These are phyloP conservation scores for Stenurella melanura DNA, from an alignment of 2,888 invertebrate species.

Conservation along the genomic window DNA sequence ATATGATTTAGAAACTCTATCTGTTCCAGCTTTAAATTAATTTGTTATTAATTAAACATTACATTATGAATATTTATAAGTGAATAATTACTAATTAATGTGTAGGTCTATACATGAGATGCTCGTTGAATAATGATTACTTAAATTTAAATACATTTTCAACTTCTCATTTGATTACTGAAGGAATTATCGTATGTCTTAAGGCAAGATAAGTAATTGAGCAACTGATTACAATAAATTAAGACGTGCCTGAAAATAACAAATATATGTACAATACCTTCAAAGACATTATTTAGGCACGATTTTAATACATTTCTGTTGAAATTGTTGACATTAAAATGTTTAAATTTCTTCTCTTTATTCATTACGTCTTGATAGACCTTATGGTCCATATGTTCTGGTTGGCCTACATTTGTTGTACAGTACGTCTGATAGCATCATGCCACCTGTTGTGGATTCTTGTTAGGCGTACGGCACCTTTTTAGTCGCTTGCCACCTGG, in stretches of 20 bases:
- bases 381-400: too few species aligned
- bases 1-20: constrained; percentile 9
- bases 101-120: constrained; percentile 52
- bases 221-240: background rate
- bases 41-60: constrained; percentile 47
- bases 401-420: too few species aligned
- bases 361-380: too few species aligned
- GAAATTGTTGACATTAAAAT: too few species aligned
- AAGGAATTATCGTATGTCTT: background rate
- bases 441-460: too few species aligned
- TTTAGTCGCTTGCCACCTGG: too few species aligned
- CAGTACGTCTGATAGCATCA: too few species aligned
- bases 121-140: constrained; percentile 45
- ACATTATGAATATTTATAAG: constrained; percentile 53
- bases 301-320: too few species aligned
- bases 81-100: constrained; percentile 50
- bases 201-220: constrained; percentile 7
- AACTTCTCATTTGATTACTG: constrained; percentile 16
- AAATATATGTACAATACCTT: too few species aligned
- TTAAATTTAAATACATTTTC: constrained; percentile 31
- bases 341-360: too few species aligned
- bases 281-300: too few species aligned
- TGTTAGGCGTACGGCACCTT: too few species aligned
- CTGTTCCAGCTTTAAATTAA: constrained; percentile 44
- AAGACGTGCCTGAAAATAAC: background rate